Evolutionary conservation across 1,140 invertebrate genomes (phyloP).

Genomic region (Diploscapter pachys): DNA sequence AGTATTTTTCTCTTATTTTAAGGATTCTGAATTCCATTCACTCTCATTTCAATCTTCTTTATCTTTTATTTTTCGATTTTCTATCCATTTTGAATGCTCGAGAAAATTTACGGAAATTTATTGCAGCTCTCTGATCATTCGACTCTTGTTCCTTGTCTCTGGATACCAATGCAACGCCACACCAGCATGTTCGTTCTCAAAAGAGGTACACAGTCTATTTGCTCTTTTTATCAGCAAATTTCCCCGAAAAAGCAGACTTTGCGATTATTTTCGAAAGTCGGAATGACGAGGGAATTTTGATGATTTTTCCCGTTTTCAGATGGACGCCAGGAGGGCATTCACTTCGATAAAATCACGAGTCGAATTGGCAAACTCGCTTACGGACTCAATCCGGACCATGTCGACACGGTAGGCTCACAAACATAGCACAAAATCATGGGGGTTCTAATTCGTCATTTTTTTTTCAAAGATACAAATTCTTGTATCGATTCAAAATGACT

Average conservation of each 20-base stretch:
- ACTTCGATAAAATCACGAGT: constrained; percentile 96
- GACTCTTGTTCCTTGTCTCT: not conserved
- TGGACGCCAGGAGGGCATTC: constrained; percentile 84
- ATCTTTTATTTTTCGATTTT: too few species aligned
- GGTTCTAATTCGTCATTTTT: not conserved
- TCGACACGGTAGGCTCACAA: constrained; percentile 77
- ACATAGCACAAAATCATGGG: not conserved
- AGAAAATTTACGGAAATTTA: too few species aligned
- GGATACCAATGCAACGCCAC: constrained; percentile 24
- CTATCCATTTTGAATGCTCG: too few species aligned
- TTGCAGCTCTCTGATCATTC: too few species aligned
- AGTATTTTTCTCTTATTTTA: too few species aligned
- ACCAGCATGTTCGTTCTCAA: constrained; percentile 62
- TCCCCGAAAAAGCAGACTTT: too few species aligned
- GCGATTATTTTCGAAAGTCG: too few species aligned
- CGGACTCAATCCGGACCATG: constrained; percentile 88
- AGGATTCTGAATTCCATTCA: too few species aligned
- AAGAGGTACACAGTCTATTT: constrained; percentile 46
- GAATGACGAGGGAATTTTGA: too few species aligned
- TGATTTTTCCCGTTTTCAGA: constrained; percentile 61
- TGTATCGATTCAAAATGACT: too few species aligned
- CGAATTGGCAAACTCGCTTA: constrained; percentile 91
- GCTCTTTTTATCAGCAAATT: constrained; percentile 14
- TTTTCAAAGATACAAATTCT: not conserved
- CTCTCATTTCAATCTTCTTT: too few species aligned